A percentile compares a stretch with the other conserved stretches of the same genome.
Evolutionary conservation across 2,113 vertebrate genomes (phyloP).

Genomic region (Muntiacus muntjak): DNA sequence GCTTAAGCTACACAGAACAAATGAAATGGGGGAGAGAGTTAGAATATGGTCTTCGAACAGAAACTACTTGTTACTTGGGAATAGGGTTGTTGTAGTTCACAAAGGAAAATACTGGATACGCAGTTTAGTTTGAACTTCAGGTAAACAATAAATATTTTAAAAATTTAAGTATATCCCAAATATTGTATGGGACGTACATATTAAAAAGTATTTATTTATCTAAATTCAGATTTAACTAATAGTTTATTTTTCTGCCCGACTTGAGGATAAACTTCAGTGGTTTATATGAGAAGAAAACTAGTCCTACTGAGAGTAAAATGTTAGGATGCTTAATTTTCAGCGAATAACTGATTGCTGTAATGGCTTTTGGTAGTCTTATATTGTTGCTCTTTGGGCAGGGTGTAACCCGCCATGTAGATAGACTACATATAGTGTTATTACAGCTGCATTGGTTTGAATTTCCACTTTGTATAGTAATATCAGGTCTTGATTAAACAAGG

Average conservation of each 20-base stretch:
- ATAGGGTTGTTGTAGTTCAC: background rate
- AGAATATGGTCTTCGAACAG: background rate
- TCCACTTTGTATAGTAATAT: background rate
- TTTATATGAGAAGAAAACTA: slow-evolving; percentile 4
- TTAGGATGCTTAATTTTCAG: slow-evolving; percentile 12
- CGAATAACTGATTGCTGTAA: background rate
- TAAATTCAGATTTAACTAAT: slow-evolving; percentile 6
- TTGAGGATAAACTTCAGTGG: background rate
- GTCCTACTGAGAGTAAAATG: background rate
- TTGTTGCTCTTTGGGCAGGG: background rate
- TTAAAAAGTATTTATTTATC: background rate
- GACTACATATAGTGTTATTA: background rate
- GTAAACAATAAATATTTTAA: background rate
- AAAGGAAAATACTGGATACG: background rate
- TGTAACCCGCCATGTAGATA: background rate
- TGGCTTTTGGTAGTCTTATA: background rate
- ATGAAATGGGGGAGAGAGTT: background rate
- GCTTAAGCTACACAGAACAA: background rate
- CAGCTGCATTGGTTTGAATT: background rate
- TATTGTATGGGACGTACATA: background rate
- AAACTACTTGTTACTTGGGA: background rate
- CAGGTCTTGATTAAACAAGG: background rate
- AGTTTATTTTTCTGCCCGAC: background rate
- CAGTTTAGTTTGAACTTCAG: background rate
- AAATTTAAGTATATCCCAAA: background rate